These are phyloP conservation scores for Papilio aristodemus DNA, from an alignment of 1,140 invertebrate species.

Conservation along the genomic window DNA sequence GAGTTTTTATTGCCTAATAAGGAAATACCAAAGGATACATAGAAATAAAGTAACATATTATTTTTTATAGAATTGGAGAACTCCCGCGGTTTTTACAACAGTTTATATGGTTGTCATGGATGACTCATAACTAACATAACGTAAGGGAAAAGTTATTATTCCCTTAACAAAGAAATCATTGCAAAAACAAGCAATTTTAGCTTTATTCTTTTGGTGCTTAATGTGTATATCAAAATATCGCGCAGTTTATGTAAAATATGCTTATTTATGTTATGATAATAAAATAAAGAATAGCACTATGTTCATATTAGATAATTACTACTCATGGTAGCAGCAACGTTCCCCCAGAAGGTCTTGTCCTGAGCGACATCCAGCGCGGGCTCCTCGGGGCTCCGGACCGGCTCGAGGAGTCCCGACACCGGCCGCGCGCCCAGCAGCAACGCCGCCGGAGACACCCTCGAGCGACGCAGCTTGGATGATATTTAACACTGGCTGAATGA, in stretches of 20 bases:
- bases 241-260: neutral
- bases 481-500: constrained; percentile 8
- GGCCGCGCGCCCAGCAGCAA: constrained; percentile 73
- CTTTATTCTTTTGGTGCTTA: neutral
- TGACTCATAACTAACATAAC: neutral
- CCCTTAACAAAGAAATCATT: neutral
- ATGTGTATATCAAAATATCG: neutral
- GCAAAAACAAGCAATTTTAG: neutral
- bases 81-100: neutral
- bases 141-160: neutral
- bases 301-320: constrained; percentile 52
- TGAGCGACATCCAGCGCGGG: constrained; percentile 76
- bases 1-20: no score
- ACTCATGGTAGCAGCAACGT: constrained; percentile 63
- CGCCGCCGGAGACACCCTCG: constrained; percentile 70
- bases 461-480: constrained; percentile 69
- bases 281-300: no score
- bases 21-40: no score
- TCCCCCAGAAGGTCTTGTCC: constrained; percentile 77
- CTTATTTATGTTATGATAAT: no score
- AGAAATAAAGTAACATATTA: no score
- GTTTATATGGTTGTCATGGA: constrained; percentile 7
- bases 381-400: constrained; percentile 73
- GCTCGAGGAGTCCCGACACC: constrained; percentile 72
- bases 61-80: no score